These are phyloP conservation scores for Potamilus streckersoni DNA, from an alignment of 1,140 invertebrate genomes.

Conservation along the genomic window DNA sequence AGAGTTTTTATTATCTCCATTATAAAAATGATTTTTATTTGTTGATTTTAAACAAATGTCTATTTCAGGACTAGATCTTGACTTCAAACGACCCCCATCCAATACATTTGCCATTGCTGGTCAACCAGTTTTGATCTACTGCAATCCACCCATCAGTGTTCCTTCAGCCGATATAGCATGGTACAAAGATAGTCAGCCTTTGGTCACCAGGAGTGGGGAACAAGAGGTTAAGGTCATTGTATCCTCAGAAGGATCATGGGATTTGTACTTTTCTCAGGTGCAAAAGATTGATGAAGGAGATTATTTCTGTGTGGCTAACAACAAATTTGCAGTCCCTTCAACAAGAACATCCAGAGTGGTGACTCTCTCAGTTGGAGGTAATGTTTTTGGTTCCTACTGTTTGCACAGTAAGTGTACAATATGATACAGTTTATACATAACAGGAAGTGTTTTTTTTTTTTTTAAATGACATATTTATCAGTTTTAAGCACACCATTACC, in stretches of 20 bases:
- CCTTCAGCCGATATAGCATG: conserved; percentile 53
- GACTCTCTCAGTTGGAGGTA: conserved; percentile 51
- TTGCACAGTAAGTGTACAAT: no score
- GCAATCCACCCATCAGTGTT: conserved; percentile 53
- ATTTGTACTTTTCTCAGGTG: conserved; percentile 48
- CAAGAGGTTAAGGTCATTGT: conserved; percentile 31
- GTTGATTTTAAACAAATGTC: no score
- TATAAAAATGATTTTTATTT: neutral
- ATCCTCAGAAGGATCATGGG: conserved; percentile 29
- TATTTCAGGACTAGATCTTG: conserved; percentile 36
- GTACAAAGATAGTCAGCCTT: conserved; percentile 56
- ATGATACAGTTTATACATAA: no score
- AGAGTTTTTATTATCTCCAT: neutral
- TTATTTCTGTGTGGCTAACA: conserved; percentile 60
- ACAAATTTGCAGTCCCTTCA: conserved; percentile 42
- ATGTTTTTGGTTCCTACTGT: neutral
- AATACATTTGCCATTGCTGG: conserved; percentile 45
- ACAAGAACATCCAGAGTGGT: conserved; percentile 50
- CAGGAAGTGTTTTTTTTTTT: no score
- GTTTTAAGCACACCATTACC: no score
- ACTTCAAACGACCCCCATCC: conserved; percentile 41
- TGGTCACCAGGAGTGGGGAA: conserved; percentile 34
- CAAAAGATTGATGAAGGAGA: conserved; percentile 49
- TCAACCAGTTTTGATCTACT: conserved; percentile 35
- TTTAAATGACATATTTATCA: no score